phyloP scores from a whole-genome alignment of 2,888 invertebrate species.

The Xanthia togata region DNA sequence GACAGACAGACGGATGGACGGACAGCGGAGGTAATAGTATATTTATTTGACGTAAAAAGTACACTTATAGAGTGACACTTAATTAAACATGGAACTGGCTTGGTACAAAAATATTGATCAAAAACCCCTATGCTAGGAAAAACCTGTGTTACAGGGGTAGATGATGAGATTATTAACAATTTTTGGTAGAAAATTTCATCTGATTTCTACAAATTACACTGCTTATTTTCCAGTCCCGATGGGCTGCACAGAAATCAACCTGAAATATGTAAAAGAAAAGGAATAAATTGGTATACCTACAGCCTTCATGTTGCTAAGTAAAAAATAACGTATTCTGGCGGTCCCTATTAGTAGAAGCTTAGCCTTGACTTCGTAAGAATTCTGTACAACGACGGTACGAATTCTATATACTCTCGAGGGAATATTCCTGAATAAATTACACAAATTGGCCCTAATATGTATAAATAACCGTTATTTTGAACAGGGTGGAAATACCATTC shows the following conservation, averaged over 20 bases:
- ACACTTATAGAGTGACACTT: too few species aligned
- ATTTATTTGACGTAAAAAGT: too few species aligned
- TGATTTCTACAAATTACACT: neutral
- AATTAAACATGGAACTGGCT: too few species aligned
- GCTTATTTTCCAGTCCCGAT: neutral
- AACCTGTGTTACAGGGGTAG: too few species aligned
- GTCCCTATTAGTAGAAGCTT: slow-evolving; percentile 27
- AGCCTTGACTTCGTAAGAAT: slow-evolving; percentile 39
- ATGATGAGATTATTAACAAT: neutral
- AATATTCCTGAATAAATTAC: slow-evolving; percentile 36
- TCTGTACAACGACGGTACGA: slow-evolving; percentile 12
- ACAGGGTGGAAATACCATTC: slow-evolving; percentile 2
- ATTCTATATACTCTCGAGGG: slow-evolving; percentile 38
- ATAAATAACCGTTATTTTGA: slow-evolving; percentile 10
- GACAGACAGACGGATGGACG: too few species aligned
- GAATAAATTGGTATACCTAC: slow-evolving; percentile 20
- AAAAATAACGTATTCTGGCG: slow-evolving; percentile 33
- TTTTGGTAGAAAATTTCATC: neutral
- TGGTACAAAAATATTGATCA: too few species aligned
- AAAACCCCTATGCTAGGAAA: too few species aligned
- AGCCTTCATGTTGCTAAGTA: slow-evolving; percentile 14
- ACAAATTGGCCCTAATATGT: slow-evolving; percentile 46
- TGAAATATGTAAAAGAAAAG: slow-evolving; percentile 8
- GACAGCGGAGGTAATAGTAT: too few species aligned
- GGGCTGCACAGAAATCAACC: neutral